These are phyloP conservation scores for Brachionus calyciflorus DNA, from an alignment of 1,140 invertebrate species.

Conservation along the genomic window DNA sequence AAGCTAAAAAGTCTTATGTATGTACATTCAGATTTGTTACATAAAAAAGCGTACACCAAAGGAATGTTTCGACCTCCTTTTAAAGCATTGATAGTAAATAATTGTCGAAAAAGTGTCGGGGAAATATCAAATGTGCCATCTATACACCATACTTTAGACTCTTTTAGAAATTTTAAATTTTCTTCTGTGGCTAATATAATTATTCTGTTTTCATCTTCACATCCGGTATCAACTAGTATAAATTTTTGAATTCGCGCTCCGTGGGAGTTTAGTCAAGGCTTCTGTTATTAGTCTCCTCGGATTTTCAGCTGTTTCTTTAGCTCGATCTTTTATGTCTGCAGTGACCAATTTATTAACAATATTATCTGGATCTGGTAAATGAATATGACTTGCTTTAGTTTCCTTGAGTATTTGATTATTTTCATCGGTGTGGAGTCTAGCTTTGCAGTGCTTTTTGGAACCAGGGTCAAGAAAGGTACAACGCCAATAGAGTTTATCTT, in stretches of 20 bases:
- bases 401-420: too few relatives aligned
- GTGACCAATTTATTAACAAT: too few relatives aligned
- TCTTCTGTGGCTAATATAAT: conserved; percentile 7
- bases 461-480: too few relatives aligned
- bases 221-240: neutral
- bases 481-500: too few relatives aligned
- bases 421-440: too few relatives aligned
- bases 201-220: neutral
- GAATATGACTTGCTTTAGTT: too few relatives aligned
- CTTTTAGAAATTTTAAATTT: conserved; percentile 17
- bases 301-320: conserved; percentile 18
- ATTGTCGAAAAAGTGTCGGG: neutral
- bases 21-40: neutral
- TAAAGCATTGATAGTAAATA: conserved; percentile 20
- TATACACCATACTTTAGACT: neutral
- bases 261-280: neutral
- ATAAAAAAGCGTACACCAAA: conserved; percentile 1
- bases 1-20: too few relatives aligned
- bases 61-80: neutral
- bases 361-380: too few relatives aligned
- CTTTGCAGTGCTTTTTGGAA: too few relatives aligned
- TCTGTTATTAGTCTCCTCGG: neutral
- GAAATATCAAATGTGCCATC: conserved; percentile 4
- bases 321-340: too few relatives aligned
- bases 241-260: neutral